Percentiles rank a stretch among this genome's conserved stretches.
Conservation (phyloP, 2,888 invertebrate genomes). For the Adineta ricciae region DNA sequence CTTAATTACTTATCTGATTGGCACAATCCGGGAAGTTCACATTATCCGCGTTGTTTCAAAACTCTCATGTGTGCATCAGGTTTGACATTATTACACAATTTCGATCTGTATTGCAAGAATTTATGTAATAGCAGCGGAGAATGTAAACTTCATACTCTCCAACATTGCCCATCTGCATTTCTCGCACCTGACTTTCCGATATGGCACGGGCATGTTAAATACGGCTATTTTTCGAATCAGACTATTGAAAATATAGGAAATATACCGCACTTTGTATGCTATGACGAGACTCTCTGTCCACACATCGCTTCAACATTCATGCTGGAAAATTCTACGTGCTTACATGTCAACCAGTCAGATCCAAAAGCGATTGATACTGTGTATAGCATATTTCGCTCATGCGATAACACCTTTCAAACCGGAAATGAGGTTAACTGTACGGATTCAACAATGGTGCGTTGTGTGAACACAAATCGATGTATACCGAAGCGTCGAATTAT, state of each 20-base stretch:
- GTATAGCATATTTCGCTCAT: neutral
- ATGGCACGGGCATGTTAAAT: neutral
- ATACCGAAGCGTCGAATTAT: neutral
- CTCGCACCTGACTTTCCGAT: neutral
- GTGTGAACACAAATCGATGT: neutral
- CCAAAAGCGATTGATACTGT: rapidly evolving
- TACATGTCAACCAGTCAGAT: neutral
- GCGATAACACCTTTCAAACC: neutral
- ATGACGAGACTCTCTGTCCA: neutral
- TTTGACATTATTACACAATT: neutral
- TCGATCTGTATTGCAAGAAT: neutral
- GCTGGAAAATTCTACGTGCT: neutral
- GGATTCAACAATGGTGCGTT: neutral
- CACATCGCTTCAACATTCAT: neutral
- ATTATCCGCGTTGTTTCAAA: neutral
- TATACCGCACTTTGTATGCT: neutral
- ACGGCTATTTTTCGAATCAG: neutral
- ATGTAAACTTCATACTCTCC: neutral
- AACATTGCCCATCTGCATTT: neutral
- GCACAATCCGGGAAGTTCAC: neutral
- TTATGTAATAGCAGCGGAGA: neutral
- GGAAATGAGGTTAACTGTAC: neutral
- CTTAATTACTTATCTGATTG: neutral
- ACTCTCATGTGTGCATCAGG: neutral
- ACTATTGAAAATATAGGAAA: neutral